Evolutionary conservation across 2,888 invertebrate species (phyloP), one percentile per base, ranked within the genome.

Genomic region (Abrostola triplasia): DNA sequence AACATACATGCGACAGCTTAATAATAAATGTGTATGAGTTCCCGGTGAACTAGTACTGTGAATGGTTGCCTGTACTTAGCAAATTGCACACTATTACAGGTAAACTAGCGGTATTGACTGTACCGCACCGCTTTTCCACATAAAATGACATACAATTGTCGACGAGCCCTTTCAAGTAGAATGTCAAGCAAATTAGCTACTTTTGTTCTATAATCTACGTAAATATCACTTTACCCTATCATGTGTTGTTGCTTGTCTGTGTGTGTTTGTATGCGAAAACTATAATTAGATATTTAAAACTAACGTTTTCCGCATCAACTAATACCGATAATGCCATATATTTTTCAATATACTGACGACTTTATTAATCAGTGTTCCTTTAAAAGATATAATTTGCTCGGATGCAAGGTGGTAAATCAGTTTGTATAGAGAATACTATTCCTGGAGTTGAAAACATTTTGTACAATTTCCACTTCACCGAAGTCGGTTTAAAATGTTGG

Each of bases 131-230:
- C 60, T 67, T 77, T 75, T 77, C 73, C 78, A 71, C 13, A 73
- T 70, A 79, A 85, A 88, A 91, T 87, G 82, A 87, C 85, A 83
- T 80, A 77, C 87, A 88, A 90, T 90, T 84, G 89, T 84, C 81
- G 81, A 77, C 67, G 77, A 84, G 84, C 81, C 89, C 84, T 88
- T 89, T 82, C 79, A 86, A 86, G 84, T 79, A 85, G 80, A 92
- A 92, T 90, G 88, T 87, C 88, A 88, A 81, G 85, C 66, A 87
- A 90, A 88, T 91, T 87, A 81, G 84, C 69, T 75, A 72, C 75
- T 75, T 82, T 82, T 82, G 79, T 82, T 81, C 82, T 82, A 79
- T 84, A 82, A 86, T 84, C 82, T 84, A 79, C 66, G 81, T 83
- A 81, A 86, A 85, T 84, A 82, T 79, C 68, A 67, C 70, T 79